Conservation (phyloP, 2,888 invertebrate species). For the Dryococelus australis region DNA sequence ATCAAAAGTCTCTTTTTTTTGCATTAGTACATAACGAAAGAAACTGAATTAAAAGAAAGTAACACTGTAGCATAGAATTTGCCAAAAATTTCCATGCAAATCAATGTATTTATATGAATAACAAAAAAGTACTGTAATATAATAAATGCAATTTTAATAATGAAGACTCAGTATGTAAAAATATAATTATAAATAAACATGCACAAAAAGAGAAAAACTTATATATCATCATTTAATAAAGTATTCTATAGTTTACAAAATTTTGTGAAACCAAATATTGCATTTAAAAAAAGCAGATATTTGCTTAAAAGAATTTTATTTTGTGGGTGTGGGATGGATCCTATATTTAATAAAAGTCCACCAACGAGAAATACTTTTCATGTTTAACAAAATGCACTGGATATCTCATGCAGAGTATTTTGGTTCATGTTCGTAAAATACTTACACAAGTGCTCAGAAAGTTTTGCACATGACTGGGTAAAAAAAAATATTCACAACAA, state of each 20-base stretch:
- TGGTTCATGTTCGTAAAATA: no score
- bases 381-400: neutral
- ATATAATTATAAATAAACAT: conserved; percentile 32
- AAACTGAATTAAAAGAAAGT: neutral
- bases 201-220: conserved; percentile 38
- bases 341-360: no score
- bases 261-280: conserved; percentile 35
- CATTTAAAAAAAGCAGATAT: neutral
- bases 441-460: no score
- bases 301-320: no score
- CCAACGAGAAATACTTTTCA: neutral
- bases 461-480: no score
- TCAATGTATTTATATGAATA: conserved; percentile 35
- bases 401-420: neutral
- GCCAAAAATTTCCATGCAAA: conserved; percentile 38
- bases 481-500: no score
- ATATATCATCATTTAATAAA: conserved; percentile 31
- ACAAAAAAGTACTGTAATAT: conserved; percentile 34
- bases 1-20: conserved; percentile 29
- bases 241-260: conserved; percentile 41
- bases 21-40: conserved; percentile 24
- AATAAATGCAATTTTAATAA: conserved; percentile 35
- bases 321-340: no score
- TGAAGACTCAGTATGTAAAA: conserved; percentile 30
- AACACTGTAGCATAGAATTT: conserved; percentile 37